Base-by-base conservation (phyloP, 1,140 invertebrate genomes). In the Procambarus virginalis region DNA sequence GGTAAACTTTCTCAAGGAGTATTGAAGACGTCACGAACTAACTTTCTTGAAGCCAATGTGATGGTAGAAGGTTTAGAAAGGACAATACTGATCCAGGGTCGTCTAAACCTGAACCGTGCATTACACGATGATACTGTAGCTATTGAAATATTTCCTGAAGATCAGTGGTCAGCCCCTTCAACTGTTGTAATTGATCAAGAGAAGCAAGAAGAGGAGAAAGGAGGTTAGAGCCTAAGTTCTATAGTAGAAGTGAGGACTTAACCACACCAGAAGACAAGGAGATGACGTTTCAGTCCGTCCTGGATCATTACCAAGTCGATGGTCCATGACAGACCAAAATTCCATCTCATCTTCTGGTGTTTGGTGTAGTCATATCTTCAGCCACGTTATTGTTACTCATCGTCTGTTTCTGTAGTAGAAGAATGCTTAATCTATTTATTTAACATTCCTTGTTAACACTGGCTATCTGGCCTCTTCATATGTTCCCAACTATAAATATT, bases 91-190 rank as follows among this genome's bases (percentile, higher is more conserved):
- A 94, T 99, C 60, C 98, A 99, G 96, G 98, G 98, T 10, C 95
- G 96, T 85, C 95, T 95, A 85, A 96, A 97, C 89, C 95, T 99
- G 49, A 99, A 99, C 94, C 95, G 99, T 85, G 97, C 98, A n/a
- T 96, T 99, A 4, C 97, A 99, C 94, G 98, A 98, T 49, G 99
- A 99, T 94, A 95, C 96, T 87, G 98, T 99, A 17, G 99, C 98
- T 14, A 94, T 99, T 86, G 96, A 99, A 94, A 94, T 99, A 22
- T 95, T 99, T 48, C 97, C 98, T 2, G 95, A 99, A 94, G 95
- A 96, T 76, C 94, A 99, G 93, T 99, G 99, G 99, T 96, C 96
- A 80, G 94, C 96, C 55, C 96, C 98, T 34, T 97, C 97, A 94
- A 96, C 95, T 46, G 96, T 98, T 92, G 96, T 98, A 80, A 94